Evolutionary conservation across 2,113 vertebrate species (phyloP), one percentile per base, ranked within the genome.

Genomic region (Periophthalmus modestus): DNA sequence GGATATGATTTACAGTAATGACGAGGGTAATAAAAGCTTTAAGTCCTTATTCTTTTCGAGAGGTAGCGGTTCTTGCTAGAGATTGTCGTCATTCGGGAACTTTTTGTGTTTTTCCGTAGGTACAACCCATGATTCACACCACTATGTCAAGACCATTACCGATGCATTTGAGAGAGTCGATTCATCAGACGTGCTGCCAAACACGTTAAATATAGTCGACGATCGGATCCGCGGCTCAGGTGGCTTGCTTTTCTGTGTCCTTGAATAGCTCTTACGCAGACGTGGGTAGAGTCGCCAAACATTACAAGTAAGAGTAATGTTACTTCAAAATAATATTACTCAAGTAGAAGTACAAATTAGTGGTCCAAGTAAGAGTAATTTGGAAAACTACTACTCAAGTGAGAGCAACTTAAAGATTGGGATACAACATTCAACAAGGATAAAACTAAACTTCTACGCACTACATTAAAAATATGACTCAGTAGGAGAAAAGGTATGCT

Each of bases 1-100:
- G 79, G 79, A 81, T 89, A 88, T 93, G 91, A 93, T 92, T 89
- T 91, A 91, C 87, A 85, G 90, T 92, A 89, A 89, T 90, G 85
- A 88, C 81, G 82, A 82, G 79, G 85, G 89, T 90, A 90, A 91
- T 93, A 90, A 92, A 89, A 91, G 75, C 69, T 55, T 43, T 81
- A 82, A 88, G 81, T 75, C 78, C 69, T 79, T 65, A 74, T 84
- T 86, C 81, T 78, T 86, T 83, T 79, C 55, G 79, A 83, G 78
- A 82, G 57, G 23, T 59, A 77, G 80, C 46, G 33, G 72, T 77
- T 85, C 72, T 80, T 75, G 33, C 79, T 74, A 69, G 59, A 59
- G 81, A 83, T 81, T 79, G 75, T 86, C 84, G 81, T 89, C 82
- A 82, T 88, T 91, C 6, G 15, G 62, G 34, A 62, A 59, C 84